A percentile compares a stretch with the other conserved stretches of the same genome.
Conservation (phyloP, 2,113 vertebrate genomes). For the Pimephales promelas region DNA sequence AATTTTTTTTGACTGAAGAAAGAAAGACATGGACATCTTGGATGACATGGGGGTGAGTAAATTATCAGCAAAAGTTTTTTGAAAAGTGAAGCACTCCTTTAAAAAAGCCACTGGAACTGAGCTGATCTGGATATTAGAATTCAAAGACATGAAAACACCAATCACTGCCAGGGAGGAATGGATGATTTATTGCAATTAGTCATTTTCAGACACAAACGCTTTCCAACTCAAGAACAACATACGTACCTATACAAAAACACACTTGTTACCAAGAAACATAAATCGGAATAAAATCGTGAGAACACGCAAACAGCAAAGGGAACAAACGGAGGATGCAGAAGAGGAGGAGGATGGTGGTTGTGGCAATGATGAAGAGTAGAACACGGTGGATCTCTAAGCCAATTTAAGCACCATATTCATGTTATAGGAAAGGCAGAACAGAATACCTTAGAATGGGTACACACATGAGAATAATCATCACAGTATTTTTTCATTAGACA, state of each 20-base stretch:
- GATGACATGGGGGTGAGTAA: too few species aligned
- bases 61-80: too few species aligned
- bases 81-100: too few species aligned
- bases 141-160: conserved; percentile 2
- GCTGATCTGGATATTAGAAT: background rate
- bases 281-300: conserved; percentile 79
- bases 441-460: conserved; percentile 74
- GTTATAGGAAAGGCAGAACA: conserved; percentile 75
- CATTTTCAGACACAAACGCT: conserved; percentile 79
- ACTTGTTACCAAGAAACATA: conserved; percentile 76
- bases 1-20: too few species aligned
- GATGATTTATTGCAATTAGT: conserved; percentile 81
- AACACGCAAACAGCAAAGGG: conserved; percentile 76
- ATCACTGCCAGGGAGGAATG: conserved; percentile 66
- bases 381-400: conserved; percentile 74
- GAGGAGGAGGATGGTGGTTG: conserved; percentile 63
- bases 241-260: conserved; percentile 76
- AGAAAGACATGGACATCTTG: too few species aligned
- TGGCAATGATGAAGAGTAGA: conserved; percentile 71
- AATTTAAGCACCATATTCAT: conserved; percentile 82
- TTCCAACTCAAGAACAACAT: conserved; percentile 74
- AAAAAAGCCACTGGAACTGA: background rate
- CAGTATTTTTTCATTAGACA: conserved; percentile 76
- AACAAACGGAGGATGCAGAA: conserved; percentile 61
- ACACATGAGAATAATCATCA: conserved; percentile 79